These are phyloP conservation scores for Bos indicus DNA, from an alignment of 2,113 vertebrate genomes.

Conservation along the genomic window DNA sequence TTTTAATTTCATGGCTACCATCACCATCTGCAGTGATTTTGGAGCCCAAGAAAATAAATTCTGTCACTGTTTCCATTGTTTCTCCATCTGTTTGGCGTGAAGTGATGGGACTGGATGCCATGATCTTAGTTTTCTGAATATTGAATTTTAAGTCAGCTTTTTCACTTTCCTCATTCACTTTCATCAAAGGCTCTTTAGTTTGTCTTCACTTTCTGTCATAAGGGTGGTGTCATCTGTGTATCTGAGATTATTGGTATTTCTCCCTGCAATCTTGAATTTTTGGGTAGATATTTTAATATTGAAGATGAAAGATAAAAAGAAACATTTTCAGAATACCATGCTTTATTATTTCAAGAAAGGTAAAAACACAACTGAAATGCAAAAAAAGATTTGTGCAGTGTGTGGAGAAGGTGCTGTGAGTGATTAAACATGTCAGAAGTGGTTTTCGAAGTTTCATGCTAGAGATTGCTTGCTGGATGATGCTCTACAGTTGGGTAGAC, in stretches of 20 bases:
- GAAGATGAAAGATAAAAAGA: background rate
- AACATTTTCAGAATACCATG: background rate
- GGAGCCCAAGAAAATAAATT: background rate
- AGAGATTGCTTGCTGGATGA: background rate
- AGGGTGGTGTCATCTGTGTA: background rate
- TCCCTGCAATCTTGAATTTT: background rate
- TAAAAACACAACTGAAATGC: background rate
- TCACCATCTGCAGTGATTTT: background rate
- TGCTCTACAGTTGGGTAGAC: background rate
- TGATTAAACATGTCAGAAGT: background rate
- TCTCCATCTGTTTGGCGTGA: background rate
- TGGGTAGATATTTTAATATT: background rate
- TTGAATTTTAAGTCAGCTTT: background rate
- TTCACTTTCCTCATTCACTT: background rate
- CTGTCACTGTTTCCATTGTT: background rate
- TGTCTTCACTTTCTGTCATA: background rate
- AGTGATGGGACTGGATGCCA: background rate
- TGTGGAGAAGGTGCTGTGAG: background rate
- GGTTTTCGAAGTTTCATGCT: background rate
- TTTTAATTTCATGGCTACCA: background rate
- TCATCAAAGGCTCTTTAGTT: background rate
- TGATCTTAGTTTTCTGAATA: background rate
- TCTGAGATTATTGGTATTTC: background rate
- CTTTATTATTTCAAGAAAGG: background rate
- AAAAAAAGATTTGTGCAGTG: background rate